phyloP scores from a whole-genome alignment of 2,888 invertebrate species.

The Drosophila engyochracea region DNA sequence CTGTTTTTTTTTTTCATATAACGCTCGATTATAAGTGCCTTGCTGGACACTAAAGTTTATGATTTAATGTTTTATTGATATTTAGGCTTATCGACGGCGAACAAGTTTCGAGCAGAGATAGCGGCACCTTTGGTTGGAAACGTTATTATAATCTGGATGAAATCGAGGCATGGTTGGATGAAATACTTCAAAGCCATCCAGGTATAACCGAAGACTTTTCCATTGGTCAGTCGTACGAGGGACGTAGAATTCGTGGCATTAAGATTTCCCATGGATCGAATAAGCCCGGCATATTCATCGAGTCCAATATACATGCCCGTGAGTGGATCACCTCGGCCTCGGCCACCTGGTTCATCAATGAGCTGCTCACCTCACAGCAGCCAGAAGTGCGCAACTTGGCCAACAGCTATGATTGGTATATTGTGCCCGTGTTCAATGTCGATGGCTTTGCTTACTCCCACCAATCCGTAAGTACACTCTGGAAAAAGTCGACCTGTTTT shows the following conservation, averaged over 20 bases:
- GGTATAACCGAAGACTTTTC: constrained; percentile 66
- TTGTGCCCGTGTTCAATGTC: constrained; percentile 90
- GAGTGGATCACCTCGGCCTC: constrained; percentile 92
- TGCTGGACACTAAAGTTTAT: constrained; percentile 36
- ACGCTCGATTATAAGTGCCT: constrained; percentile 16
- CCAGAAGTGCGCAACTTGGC: constrained; percentile 87
- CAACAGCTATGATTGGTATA: constrained; percentile 90
- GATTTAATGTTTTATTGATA: constrained; percentile 76
- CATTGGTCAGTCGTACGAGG: constrained; percentile 87
- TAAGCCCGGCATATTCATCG: constrained; percentile 88
- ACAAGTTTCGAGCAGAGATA: constrained; percentile 62
- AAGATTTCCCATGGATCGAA: constrained; percentile 85
- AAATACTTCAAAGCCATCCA: constrained; percentile 86
- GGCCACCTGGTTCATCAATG: constrained; percentile 89
- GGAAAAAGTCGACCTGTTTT: not conserved
- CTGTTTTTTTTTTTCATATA: not conserved
- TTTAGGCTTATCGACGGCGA: constrained; percentile 86
- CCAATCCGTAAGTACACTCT: constrained; percentile 86
- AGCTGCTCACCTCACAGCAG: constrained; percentile 88
- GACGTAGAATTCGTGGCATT: constrained; percentile 87
- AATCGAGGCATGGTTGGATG: constrained; percentile 88
- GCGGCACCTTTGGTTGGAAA: constrained; percentile 86
- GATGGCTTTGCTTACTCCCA: constrained; percentile 91
- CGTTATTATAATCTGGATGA: constrained; percentile 87
- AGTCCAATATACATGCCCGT: constrained; percentile 88